Percentiles rank a stretch among this genome's conserved stretches.
These are phyloP conservation scores for Pantherophis vulpinus DNA, from an alignment of 2,797 vertebrate species.

Conservation along the genomic window DNA sequence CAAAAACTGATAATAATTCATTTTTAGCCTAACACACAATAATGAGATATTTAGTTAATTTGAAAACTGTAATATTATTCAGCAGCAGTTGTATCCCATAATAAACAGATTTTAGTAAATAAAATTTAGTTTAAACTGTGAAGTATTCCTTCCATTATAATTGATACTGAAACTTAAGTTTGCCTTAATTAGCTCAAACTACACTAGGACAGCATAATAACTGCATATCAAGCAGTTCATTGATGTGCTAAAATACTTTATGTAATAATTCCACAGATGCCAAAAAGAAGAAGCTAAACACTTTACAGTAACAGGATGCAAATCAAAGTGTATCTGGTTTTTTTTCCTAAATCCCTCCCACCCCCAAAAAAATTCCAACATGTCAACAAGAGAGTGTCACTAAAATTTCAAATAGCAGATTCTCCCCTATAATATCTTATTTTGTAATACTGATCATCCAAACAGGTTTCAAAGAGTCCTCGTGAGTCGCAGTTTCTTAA, in stretches of 20 bases:
- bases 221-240: constrained; percentile 27
- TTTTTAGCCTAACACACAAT: constrained; percentile 38
- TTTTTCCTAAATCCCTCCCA: neutral
- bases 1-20: neutral
- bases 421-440: neutral
- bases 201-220: constrained; percentile 31
- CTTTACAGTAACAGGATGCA: neutral
- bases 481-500: neutral
- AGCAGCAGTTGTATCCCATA: constrained; percentile 29
- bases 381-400: neutral
- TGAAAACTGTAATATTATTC: constrained; percentile 31
- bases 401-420: neutral
- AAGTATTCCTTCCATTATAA: constrained; percentile 48
- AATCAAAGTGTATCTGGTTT: neutral
- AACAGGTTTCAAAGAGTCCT: constrained; percentile 31
- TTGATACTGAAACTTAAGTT: constrained; percentile 34
- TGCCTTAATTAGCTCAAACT: constrained; percentile 43
- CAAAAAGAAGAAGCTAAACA: neutral
- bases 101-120: constrained; percentile 51
- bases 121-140: constrained; percentile 38
- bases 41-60: constrained; percentile 37
- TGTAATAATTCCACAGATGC: neutral
- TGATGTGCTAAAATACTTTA: constrained; percentile 24
- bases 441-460: constrained; percentile 14
- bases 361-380: neutral